These are phyloP conservation scores for Serinus canaria DNA, from an alignment of 2,113 vertebrate species.

Conservation along the genomic window DNA sequence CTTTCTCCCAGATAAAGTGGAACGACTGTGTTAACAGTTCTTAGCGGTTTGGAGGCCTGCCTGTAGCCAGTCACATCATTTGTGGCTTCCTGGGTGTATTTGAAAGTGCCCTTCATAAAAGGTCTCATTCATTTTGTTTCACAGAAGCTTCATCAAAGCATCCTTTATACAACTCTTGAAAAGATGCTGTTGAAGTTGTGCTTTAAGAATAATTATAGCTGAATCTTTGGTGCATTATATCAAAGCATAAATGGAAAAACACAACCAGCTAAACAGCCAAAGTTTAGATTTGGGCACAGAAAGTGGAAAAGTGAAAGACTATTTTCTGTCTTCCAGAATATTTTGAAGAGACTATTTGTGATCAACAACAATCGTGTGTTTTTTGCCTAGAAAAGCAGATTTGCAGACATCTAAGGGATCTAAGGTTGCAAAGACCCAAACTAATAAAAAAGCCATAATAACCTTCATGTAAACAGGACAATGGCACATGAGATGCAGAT, in stretches of 20 bases:
- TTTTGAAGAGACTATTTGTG: not conserved
- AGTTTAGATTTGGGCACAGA: not conserved
- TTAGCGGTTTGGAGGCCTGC: conserved; percentile 2
- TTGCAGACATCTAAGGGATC: not conserved
- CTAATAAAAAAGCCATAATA: not conserved
- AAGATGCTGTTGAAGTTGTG: conserved; percentile 13
- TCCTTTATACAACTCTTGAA: conserved; percentile 27
- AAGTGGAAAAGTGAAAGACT: not conserved
- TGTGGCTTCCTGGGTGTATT: conserved; percentile 39
- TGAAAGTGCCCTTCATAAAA: conserved; percentile 14
- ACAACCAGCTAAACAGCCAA: not conserved
- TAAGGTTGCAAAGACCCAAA: not conserved
- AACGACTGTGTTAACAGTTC: not conserved
- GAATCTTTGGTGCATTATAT: conserved; percentile 2
- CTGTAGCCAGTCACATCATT: not conserved
- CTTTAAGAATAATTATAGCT: conserved; percentile 5
- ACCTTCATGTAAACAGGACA: not conserved
- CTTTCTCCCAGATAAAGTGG: conserved; percentile 12
- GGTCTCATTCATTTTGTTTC: conserved; percentile 39
- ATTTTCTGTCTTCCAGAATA: not conserved
- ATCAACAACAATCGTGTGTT: not conserved
- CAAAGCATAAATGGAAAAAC: not conserved
- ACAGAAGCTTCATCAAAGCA: conserved; percentile 27
- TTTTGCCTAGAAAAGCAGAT: not conserved
- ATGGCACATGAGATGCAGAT: not conserved